Percentiles rank a stretch among this genome's conserved stretches.
These are phyloP conservation scores for Tangachromis dhanisi DNA, from an alignment of 2,113 vertebrate species.

Conservation along the genomic window DNA sequence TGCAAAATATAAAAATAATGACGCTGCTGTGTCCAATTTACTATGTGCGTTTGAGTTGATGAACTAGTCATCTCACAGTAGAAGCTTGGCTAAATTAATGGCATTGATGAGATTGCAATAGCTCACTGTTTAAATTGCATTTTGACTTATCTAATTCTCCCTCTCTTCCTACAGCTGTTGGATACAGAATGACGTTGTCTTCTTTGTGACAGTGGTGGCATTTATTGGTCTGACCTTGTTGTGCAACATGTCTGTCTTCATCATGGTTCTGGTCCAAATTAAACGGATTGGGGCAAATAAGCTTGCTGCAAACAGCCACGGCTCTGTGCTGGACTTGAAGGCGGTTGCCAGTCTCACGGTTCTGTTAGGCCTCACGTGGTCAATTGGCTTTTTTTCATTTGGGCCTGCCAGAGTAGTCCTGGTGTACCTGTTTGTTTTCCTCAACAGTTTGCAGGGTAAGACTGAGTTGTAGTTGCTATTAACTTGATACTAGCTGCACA, in stretches of 20 bases:
- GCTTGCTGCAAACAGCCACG: background rate
- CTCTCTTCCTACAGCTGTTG: slow-evolving; percentile 75
- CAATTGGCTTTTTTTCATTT: slow-evolving; percentile 79
- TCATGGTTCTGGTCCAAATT: slow-evolving; percentile 80
- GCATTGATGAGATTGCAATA: background rate
- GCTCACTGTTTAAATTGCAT: background rate
- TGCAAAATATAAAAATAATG: background rate
- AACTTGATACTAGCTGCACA: rapidly evolving
- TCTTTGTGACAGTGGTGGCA: slow-evolving; percentile 76
- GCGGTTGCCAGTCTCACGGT: slow-evolving; percentile 78
- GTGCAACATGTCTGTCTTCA: slow-evolving; percentile 75
- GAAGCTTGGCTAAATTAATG: rapidly evolving
- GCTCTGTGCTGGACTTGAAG: slow-evolving; percentile 70
- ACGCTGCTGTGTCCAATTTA: background rate
- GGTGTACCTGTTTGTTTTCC: slow-evolving; percentile 82
- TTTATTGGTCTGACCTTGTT: slow-evolving; percentile 79
- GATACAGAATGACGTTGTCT: slow-evolving; percentile 70
- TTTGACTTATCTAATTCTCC: rapidly evolving
- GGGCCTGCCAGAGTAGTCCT: slow-evolving; percentile 70
- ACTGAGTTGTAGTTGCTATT: background rate
- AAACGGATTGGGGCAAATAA: slow-evolving; percentile 65
- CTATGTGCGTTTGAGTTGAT: rapidly evolving
- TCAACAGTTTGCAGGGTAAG: slow-evolving; percentile 84
- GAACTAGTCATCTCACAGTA: background rate
- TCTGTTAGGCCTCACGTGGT: slow-evolving; percentile 86